A percentile compares a stretch with the other conserved stretches of the same genome.
Conservation (phyloP, 2,113 vertebrate species). For the Pachyramphus minor region DNA sequence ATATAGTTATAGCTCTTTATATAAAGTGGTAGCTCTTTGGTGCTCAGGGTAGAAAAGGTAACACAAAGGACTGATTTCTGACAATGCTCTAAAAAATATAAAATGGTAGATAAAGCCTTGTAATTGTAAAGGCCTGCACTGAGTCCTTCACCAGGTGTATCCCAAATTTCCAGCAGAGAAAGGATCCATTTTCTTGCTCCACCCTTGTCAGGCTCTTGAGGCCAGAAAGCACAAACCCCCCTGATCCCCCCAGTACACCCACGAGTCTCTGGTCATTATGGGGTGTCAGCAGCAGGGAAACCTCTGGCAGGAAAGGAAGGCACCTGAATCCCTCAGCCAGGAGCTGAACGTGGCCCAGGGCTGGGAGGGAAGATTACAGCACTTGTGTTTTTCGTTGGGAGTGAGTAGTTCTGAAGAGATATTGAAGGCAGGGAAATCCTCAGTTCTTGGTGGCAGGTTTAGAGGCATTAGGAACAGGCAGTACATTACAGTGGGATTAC, state of each 20-base stretch:
- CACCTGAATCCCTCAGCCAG: not conserved
- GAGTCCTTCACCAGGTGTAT: not conserved
- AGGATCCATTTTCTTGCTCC: accelerated
- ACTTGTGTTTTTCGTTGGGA: not conserved
- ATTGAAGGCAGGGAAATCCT: not conserved
- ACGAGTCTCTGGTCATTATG: accelerated
- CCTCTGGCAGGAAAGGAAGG: not conserved
- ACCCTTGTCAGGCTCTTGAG: not conserved
- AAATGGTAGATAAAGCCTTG: not conserved
- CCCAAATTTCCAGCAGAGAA: not conserved
- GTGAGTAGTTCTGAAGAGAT: not conserved
- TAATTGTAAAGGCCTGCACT: too few species aligned
- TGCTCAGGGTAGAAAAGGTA: not conserved
- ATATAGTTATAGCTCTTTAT: too few species aligned
- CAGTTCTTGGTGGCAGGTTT: not conserved
- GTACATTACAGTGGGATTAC: not conserved
- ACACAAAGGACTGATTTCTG: not conserved
- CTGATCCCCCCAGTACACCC: accelerated
- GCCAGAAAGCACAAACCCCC: not conserved
- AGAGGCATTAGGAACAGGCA: not conserved
- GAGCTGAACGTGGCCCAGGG: not conserved
- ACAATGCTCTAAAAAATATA: not conserved
- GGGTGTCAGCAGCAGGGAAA: not conserved
- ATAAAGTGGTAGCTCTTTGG: not conserved
- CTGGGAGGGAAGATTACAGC: not conserved